Evolutionary conservation across 2,888 invertebrate species (phyloP).

Genomic region (Mimumesa dahlbomi): DNA sequence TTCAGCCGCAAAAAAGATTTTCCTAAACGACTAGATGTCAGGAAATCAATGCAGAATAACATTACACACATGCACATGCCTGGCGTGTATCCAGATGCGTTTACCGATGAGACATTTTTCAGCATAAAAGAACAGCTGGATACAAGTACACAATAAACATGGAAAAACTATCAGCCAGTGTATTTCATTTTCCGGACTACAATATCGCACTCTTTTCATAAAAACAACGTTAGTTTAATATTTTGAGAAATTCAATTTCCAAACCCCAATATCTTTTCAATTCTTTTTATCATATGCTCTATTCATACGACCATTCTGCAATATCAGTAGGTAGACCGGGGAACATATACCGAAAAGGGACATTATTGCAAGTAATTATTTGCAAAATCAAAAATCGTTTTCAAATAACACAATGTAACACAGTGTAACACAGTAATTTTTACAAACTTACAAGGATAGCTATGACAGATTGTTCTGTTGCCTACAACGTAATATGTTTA

Average conservation of each 20-base stretch:
- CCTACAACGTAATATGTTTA: no score
- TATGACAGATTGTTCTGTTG: no score
- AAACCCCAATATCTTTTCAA: no score
- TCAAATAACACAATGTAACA: no score
- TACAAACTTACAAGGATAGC: no score
- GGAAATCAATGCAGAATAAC: slow-evolving; percentile 61
- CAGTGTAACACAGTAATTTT: no score
- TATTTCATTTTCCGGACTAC: slow-evolving; percentile 17
- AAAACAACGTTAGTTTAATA: neutral
- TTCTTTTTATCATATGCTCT: no score
- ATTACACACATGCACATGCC: slow-evolving; percentile 44
- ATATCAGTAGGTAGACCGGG: no score
- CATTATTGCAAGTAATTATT: no score
- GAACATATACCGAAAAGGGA: no score
- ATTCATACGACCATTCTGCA: no score
- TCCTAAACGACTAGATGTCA: slow-evolving; percentile 42
- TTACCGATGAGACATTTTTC: slow-evolving; percentile 63
- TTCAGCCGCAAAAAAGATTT: slow-evolving; percentile 39
- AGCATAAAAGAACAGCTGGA: slow-evolving; percentile 49
- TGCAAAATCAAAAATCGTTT: no score
- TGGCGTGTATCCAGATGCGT: slow-evolving; percentile 65
- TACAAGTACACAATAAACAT: slow-evolving; percentile 35
- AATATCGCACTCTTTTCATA: neutral
- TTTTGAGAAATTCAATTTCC: neutral
- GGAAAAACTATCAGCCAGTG: slow-evolving; percentile 34